phyloP scores from a whole-genome alignment of 2,797 vertebrate species.

The Xerus rutilus region DNA sequence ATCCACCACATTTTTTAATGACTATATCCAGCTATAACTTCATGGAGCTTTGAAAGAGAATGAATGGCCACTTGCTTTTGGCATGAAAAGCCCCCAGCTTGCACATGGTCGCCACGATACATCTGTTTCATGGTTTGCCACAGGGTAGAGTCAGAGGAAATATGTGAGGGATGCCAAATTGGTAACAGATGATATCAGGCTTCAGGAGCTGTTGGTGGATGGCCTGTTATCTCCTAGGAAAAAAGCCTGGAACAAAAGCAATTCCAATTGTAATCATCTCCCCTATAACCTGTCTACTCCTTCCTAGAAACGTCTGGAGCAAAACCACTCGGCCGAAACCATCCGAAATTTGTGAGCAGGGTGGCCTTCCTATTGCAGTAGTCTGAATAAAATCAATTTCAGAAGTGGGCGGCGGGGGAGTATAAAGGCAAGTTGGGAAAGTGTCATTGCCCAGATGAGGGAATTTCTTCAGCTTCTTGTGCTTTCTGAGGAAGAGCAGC shows the following conservation, averaged over 20 bases:
- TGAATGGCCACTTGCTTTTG: background rate
- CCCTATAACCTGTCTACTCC: background rate
- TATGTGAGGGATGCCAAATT: background rate
- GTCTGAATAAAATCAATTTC: conserved; percentile 16
- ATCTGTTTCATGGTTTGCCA: background rate
- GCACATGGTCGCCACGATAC: background rate
- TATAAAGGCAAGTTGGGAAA: background rate
- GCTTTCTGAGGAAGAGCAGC: conserved; percentile 31
- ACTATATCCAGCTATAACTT: background rate
- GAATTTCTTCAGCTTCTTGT: conserved; percentile 32
- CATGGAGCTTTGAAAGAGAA: background rate
- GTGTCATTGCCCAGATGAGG: conserved; percentile 43
- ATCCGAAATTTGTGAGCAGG: background rate
- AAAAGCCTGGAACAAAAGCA: background rate
- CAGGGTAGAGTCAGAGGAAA: background rate
- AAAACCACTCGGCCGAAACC: background rate
- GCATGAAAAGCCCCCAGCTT: background rate
- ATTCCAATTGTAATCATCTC: background rate
- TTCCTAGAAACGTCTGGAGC: background rate
- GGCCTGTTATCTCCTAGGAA: background rate
- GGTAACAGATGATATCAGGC: background rate
- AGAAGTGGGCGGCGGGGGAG: background rate
- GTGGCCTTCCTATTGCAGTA: background rate
- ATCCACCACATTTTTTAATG: background rate
- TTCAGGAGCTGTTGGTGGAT: background rate